Conservation (phyloP, 2,797 vertebrate genomes). For the Heteromormyrus szaboi region DNA sequence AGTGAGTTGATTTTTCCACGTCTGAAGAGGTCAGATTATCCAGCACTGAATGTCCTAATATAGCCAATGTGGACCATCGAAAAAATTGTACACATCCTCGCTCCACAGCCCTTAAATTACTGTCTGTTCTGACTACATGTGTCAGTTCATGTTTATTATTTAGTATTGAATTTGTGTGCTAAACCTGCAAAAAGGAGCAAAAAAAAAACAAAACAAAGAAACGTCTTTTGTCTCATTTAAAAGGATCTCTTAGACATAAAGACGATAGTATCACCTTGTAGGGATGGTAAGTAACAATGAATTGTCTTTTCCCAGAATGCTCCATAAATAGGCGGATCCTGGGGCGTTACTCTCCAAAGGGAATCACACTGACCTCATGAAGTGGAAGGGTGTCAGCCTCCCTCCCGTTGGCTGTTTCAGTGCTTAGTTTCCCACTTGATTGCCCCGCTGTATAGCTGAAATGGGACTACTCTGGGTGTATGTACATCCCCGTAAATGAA, state of each 20-base stretch:
- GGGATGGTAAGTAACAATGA: neutral
- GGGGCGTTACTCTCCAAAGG: neutral
- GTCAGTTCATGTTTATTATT: neutral
- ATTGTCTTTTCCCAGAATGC: neutral
- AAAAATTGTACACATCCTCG: neutral
- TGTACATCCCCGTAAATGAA: neutral
- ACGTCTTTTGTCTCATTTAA: neutral
- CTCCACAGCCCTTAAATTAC: neutral
- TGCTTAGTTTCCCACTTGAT: neutral
- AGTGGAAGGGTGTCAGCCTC: neutral
- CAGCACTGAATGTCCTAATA: neutral
- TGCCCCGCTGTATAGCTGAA: neutral
- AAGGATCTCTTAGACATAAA: neutral
- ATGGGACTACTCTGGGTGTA: neutral
- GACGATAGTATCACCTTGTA: neutral
- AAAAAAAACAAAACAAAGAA: neutral
- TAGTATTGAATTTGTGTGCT: neutral
- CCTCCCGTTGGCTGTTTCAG: neutral
- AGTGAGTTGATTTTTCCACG: neutral
- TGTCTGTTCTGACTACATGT: neutral
- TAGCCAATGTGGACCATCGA: neutral
- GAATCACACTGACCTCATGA: neutral
- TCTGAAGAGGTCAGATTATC: neutral
- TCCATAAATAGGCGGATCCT: neutral
- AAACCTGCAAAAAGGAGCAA: neutral